Conservation (phyloP, 1,140 invertebrate species). For the Neuroterus valhalla region DNA sequence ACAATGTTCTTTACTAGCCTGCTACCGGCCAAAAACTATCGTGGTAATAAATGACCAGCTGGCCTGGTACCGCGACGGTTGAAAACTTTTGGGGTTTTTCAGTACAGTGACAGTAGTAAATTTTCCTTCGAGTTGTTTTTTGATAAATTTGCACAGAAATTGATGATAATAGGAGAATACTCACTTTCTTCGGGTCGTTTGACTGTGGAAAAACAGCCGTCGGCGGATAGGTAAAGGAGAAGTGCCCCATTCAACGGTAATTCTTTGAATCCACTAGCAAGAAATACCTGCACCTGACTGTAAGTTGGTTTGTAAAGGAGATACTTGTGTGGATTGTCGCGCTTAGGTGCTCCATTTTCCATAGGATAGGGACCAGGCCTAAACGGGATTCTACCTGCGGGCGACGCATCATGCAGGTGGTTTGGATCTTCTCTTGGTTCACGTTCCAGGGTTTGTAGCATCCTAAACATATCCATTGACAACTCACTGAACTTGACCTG, state of each 20-base stretch:
- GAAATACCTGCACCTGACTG: constrained; percentile 94
- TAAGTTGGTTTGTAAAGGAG: constrained; percentile 96
- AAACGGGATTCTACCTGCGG: constrained; percentile 85
- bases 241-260: constrained; percentile 92
- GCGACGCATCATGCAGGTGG: constrained; percentile 90
- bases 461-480: constrained; percentile 98
- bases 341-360: constrained; percentile 84
- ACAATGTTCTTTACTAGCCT: too few species aligned
- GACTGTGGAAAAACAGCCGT: constrained; percentile 91
- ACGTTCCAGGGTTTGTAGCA: constrained; percentile 95
- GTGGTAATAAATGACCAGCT: too few species aligned
- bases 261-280: constrained; percentile 96
- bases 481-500: constrained; percentile 99
- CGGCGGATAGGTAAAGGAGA: constrained; percentile 94
- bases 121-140: too few species aligned
- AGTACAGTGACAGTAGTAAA: too few species aligned
- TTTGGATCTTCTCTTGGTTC: constrained; percentile 91
- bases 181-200: constrained; percentile 94
- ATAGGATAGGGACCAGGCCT: constrained; percentile 78
- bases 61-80: too few species aligned
- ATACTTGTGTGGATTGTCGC: constrained; percentile 98
- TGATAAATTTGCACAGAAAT: background rate
- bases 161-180: constrained; percentile 60
- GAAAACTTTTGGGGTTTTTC: too few species aligned
- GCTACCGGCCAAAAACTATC: too few species aligned